Base-by-base conservation (phyloP, 2,113 vertebrate genomes). In the Phaethon lepturus region DNA sequence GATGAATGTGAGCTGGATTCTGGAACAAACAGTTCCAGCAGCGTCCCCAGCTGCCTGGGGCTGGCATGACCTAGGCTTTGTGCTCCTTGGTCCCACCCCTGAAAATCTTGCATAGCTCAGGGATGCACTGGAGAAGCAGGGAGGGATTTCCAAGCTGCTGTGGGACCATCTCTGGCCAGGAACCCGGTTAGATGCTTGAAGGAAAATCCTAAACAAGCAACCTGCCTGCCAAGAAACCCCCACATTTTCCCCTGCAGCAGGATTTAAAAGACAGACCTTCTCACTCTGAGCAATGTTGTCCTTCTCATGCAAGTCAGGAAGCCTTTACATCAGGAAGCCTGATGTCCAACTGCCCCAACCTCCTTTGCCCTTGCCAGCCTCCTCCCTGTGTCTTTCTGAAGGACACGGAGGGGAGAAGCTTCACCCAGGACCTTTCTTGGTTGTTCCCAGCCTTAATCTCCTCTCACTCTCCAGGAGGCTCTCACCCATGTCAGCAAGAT, bases 401-500 rank as follows among this genome's bases (percentile, higher is more conserved):
- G 40, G 14, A 22, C 31, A 6, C 6, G 18, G 52, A 72, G 56
- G 50, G 60, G 66, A 62, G 40, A 15, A 62, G 9, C 42, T 68
- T 79, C 53, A 53, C 14, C 13, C n/a, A 69, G 24, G 20, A 49
- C n/a, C 18, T 77, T 58, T 10, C 68, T 45, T 53, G 17, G 12
- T 62, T 84, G 4, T 85, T 90, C 69, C 38, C 59, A 84, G 52
- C 20, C 29, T 69, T 84, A 25, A 60, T 52, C 23, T 63, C 68
- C 10, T 62, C 29, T 60, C 2, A 0, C 2, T 2, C 22, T 63
- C 18, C 44, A 49, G 24, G 55, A 78, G 20, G 2, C 28, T 85
- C n/a, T 86, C 26, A 11, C 29, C 60, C 0, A 0, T 25, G 33
- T 47, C 58, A 29, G 4, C 2, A 0, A 14, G 49, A 38, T 28